Base-by-base conservation (phyloP, 2,113 vertebrate genomes). In the Sapajus apella region DNA sequence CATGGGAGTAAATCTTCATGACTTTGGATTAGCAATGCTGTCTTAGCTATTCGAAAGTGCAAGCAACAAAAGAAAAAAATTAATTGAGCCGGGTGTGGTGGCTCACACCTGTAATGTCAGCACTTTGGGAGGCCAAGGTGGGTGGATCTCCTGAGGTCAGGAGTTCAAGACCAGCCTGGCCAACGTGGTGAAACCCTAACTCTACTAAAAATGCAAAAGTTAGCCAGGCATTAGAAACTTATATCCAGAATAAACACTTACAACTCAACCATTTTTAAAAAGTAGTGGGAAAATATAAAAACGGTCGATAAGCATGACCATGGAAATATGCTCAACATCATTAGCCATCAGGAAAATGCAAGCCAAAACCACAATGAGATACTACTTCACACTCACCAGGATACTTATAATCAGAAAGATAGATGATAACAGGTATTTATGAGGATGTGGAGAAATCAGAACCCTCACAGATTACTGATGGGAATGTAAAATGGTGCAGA, bases 31-130 rank as follows among this genome's bases (percentile, higher is more conserved):
- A 16, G 13, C n/a, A 68, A 50, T 58, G 47, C 2, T 55, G 55
- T 81, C 75, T 87, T 91, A 87, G 55, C 61, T 55, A 85, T 50
- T 92, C 68, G 75, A 90, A 93, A 82, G 70, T 37, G 32, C 32
- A 88, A 25, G 23, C 5, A 77, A 75, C 27, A 85, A 92, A 66
- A 47, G 7, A 66, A 68, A 90, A 25, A 91, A 61, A 83, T 81
- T 43, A 82, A 68, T 55, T 64, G 61, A 12, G 27, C 61, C 0
- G 0, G 27, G 61, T 6, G 12, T 30, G 27, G 27, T 64, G 61
- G 61, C 61, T 64, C 61, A 64, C 13, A 5, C 27, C 27, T 64
- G 61, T 64, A 14, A 64, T 64, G 27, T 13, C 30, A 64, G 61
- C 13, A 64, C 27, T 64, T 64, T 64, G 27, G 27, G 12, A 64